Conservation (phyloP, 2,797 vertebrate genomes). For the Holocentrus rufus region DNA sequence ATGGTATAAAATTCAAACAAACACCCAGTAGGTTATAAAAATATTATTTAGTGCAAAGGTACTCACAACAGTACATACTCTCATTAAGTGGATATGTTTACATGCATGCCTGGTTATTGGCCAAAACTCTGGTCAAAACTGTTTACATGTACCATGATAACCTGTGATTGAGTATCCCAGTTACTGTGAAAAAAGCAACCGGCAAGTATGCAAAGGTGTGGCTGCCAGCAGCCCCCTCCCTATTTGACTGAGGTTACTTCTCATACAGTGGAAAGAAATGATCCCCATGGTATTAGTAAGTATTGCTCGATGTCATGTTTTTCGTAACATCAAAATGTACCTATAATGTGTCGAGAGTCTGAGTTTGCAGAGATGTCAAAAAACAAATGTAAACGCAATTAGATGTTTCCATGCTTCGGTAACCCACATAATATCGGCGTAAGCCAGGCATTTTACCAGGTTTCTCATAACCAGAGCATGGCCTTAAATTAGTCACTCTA, state of each 20-base stretch:
- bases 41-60: conserved; percentile 49
- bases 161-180: conserved; percentile 55
- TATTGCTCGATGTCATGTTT: too few relatives aligned
- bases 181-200: conserved; percentile 65
- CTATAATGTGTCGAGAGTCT: too few relatives aligned
- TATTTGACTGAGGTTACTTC: not conserved
- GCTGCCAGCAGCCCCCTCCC: conserved; percentile 32
- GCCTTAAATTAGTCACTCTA: too few relatives aligned
- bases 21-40: conserved; percentile 59
- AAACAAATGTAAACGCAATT: too few relatives aligned
- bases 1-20: conserved; percentile 57
- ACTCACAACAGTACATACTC: not conserved
- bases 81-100: conserved; percentile 20
- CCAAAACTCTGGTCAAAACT: conserved; percentile 28
- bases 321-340: too few relatives aligned
- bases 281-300: too few relatives aligned
- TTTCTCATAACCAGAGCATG: too few relatives aligned
- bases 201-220: conserved; percentile 20
- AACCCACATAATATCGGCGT: too few relatives aligned
- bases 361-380: too few relatives aligned
- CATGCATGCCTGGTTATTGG: conserved; percentile 37
- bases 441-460: too few relatives aligned
- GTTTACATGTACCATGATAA: conserved; percentile 68
- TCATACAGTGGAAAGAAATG: too few relatives aligned
- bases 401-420: too few relatives aligned